These are phyloP conservation scores for Exaiptasia diaphana DNA, from an alignment of 64 coral and sea anemone species.

Conservation along the genomic window DNA sequence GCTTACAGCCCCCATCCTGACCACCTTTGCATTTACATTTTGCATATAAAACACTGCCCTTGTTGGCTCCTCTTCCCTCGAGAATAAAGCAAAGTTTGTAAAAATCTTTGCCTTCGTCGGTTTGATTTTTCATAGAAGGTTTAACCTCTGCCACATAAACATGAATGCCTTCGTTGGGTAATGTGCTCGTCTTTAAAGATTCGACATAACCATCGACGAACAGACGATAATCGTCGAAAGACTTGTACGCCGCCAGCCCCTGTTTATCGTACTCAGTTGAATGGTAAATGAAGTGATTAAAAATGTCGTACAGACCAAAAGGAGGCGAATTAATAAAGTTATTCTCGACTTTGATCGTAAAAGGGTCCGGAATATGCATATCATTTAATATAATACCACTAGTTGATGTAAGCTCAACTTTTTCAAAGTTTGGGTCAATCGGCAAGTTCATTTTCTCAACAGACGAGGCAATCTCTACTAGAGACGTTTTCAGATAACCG, in stretches of 20 bases:
- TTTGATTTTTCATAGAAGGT: no score
- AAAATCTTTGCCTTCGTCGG: no score
- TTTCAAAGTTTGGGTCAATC: conserved; percentile 48
- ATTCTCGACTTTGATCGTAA: conserved; percentile 30
- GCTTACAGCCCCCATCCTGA: conserved; percentile 22
- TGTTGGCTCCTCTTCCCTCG: conserved; percentile 38
- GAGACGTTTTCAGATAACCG: conserved; percentile 42
- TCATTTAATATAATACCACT: conserved; percentile 32
- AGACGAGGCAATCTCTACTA: conserved; percentile 18
- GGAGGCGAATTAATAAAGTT: conserved; percentile 21
- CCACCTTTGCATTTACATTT: conserved; percentile 40
- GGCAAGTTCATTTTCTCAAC: conserved; percentile 37
- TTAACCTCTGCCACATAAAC: conserved; percentile 30
- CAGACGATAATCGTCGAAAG: conserved; percentile 51
- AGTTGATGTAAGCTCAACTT: no score
- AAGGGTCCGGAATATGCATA: conserved; percentile 31
- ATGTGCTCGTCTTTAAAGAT: conserved; percentile 22
- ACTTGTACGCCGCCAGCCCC: conserved; percentile 28
- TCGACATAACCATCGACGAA: conserved; percentile 51
- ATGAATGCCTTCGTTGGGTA: not conserved
- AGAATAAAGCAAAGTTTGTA: conserved; percentile 47
- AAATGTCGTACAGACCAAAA: conserved; percentile 47
- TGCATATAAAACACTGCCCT: conserved; percentile 31
- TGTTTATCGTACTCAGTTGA: conserved; percentile 50
- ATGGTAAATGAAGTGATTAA: conserved; percentile 37